Evolutionary conservation across 2,797 vertebrate species (phyloP), one percentile per base, ranked within the genome.

Genomic region (Microctenopoma stevenorrisi): DNA sequence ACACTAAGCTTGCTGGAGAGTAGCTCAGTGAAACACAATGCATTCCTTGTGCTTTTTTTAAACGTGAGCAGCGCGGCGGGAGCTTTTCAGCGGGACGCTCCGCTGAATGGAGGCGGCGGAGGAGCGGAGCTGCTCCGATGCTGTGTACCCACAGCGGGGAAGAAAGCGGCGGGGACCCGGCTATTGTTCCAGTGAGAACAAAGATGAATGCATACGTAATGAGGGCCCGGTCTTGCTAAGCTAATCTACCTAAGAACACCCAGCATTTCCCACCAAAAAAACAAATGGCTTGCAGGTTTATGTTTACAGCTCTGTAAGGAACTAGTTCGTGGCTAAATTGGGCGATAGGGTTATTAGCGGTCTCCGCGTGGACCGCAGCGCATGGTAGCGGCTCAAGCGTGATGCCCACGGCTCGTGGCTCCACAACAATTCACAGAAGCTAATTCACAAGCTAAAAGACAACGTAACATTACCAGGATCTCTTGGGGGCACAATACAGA

Each of bases 131-230:
- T 74, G 58, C 69, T 53, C 37, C 15, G 76, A 42, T 44, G 79
- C 78, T 54, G 75, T 51, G 67, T 58, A 67, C 78, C 13, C 60
- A 40, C 73, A 13, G 62, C 66, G 65, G 80, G 72, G 70, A 30
- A 76, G 57, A 35, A 51, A 86, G 68, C 74, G 88, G 85, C 65
- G 78, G 83, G 81, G 82, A 74, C 70, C 56, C 56, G 48, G 86
- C 92, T 85, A 93, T 94, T 94, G 93, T 95, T 90, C 87, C 85
- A 80, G 63, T 89, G 86, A 86, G 91, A 94, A 94, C 92, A 94
- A 94, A 94, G 93, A 90, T 94, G 84, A 88, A 85, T 84, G 78
- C 77, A 86, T 89, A 88, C 84, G 71, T 86, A 87, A 91, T 82
- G 82, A 84, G 72, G 84, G 89, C 87, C 89, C 69, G 33, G 16